Evolutionary conservation across 2,113 vertebrate genomes (phyloP).

Genomic region (Zosterops hypoxanthus): DNA sequence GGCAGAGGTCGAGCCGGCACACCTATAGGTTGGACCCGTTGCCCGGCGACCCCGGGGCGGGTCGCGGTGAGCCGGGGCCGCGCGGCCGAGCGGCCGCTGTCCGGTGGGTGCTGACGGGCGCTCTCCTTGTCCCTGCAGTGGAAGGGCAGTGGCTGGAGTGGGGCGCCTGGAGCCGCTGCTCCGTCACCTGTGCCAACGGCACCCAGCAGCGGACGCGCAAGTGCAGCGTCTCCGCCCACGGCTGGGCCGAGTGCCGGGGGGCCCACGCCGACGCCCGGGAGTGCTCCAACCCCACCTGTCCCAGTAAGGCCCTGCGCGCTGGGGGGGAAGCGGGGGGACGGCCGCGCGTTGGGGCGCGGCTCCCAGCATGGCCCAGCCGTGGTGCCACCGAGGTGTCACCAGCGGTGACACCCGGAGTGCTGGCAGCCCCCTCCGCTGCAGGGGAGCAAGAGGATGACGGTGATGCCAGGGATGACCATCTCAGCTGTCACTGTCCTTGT

Average conservation of each 20-base stretch:
- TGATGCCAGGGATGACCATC: not conserved
- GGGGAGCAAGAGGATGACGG: not conserved
- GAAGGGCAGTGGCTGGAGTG: conserved; percentile 98
- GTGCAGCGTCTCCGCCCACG: conserved; percentile 89
- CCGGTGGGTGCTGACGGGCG: not conserved
- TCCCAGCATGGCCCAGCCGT: not conserved
- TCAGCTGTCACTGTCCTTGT: not conserved
- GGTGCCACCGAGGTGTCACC: not conserved
- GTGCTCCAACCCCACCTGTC: conserved; percentile 86
- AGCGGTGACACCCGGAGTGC: not conserved
- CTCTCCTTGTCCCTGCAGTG: conserved; percentile 80
- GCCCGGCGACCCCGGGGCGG: not conserved
- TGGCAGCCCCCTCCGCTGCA: not conserved
- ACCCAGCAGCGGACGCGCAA: conserved; percentile 90
- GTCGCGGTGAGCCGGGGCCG: not conserved
- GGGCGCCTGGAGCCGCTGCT: conserved; percentile 92
- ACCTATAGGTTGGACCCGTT: not conserved
- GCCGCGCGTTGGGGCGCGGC: not conserved
- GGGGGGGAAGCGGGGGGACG: not conserved
- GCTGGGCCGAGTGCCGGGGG: conserved; percentile 91
- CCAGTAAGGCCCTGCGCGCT: conserved; percentile 76
- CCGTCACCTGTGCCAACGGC: conserved; percentile 88
- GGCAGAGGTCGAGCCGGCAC: accelerated
- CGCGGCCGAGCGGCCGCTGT: not conserved
- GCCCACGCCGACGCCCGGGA: conserved; percentile 88